Evolutionary conservation across 64 coral and sea anemone genomes (phyloP), one percentile per base, ranked within the genome.

Genomic region (Actinia tenebrosa): DNA sequence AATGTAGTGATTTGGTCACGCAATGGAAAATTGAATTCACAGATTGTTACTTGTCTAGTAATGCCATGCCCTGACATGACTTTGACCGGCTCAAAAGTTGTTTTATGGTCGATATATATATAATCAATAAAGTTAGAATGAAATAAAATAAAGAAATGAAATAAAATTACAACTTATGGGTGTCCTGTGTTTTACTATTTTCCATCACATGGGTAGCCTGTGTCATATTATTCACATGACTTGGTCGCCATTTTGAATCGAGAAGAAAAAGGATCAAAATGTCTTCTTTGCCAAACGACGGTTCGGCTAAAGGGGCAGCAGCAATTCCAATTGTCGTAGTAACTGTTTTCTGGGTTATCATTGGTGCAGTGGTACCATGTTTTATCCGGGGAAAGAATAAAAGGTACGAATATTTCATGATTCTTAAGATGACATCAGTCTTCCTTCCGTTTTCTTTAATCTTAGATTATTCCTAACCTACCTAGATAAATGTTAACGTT

Each of bases 371-470:
- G 14, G 16, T 92, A 77, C 97, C 97, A 80, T 93, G 78, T 87
- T 99, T 91, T 86, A 88, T 99, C 45, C 92, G 78, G 91, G 97
- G 97, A 84, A 87, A 85, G 17, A 99, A 99, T 64, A 99, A 92
- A 86, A 88, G 93, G 97, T 99, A 92, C 7, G 26, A 75, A 75
- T 30, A 0, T 43, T 75, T 75, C 13, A 14, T 14, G 69, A n/a
- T 23, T 23, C 7, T 2, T 42, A 30, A 18, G 69, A 75, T 75
- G 26, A 75, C 69, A 30, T 75, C 6, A 75, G 5, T 13, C 25
- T 22, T 23, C 7, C 25, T 75, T 75, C 69, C 3, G 11, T 30
- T 30, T 42, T 42, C 26, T 42, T 75, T 14, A 11, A 42, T 42
- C 42, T 66, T 10, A 75, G 23, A 20, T 23, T 66, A 61, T 61